Evolutionary conservation across 2,888 invertebrate genomes (phyloP).

Genomic region (Osmoderma eremita): DNA sequence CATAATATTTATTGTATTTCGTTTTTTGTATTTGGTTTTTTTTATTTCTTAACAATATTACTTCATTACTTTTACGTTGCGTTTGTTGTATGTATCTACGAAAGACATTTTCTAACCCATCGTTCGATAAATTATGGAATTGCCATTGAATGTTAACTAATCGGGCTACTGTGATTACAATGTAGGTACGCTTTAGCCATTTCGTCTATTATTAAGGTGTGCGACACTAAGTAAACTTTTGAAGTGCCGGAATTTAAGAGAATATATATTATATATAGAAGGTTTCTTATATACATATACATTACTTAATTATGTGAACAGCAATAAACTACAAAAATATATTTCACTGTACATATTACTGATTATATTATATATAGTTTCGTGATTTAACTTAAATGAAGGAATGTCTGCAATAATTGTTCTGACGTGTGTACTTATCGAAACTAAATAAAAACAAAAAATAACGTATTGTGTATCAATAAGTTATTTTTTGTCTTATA

Average conservation of each 20-base stretch:
- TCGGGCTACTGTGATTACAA: slow-evolving; percentile 30
- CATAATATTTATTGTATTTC: slow-evolving; percentile 37
- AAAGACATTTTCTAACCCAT: slow-evolving; percentile 12
- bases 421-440: slow-evolving; percentile 36
- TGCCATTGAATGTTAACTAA: slow-evolving; percentile 32
- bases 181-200: slow-evolving; percentile 35
- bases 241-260: slow-evolving; percentile 39
- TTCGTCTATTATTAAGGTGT: slow-evolving; percentile 27
- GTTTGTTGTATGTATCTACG: slow-evolving; percentile 7
- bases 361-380: slow-evolving; percentile 28
- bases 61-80: not conserved
- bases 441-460: too few relatives aligned
- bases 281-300: slow-evolving; percentile 30
- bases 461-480: too few relatives aligned
- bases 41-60: slow-evolving; percentile 26
- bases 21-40: slow-evolving; percentile 10
- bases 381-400: slow-evolving; percentile 39
- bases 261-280: slow-evolving; percentile 12
- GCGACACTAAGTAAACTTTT: slow-evolving; percentile 12
- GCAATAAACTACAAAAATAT: slow-evolving; percentile 40
- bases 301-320: slow-evolving; percentile 31
- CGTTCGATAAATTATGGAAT: slow-evolving; percentile 33
- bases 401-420: slow-evolving; percentile 44
- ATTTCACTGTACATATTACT: slow-evolving; percentile 32
- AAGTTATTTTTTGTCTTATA: slow-evolving; percentile 27